phyloP scores from a whole-genome alignment of 2,113 vertebrate species.

The Ellobius talpinus region DNA sequence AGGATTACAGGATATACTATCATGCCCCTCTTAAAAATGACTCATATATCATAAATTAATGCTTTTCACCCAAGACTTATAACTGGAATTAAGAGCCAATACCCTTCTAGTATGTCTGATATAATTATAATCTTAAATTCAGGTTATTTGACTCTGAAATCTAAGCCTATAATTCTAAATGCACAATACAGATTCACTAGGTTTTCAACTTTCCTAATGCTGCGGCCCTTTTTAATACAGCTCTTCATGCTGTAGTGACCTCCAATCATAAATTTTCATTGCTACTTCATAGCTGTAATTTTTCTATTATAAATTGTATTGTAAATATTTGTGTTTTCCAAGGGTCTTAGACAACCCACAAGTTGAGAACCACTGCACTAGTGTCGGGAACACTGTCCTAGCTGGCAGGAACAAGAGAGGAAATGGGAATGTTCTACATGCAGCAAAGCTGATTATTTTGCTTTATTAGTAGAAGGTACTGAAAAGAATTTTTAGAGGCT shows the following conservation, averaged over 20 bases:
- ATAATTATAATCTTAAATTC: background rate
- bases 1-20: too few relatives aligned
- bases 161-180: slow-evolving; percentile 24
- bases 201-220: background rate
- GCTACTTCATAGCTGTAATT: background rate
- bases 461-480: background rate
- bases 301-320: background rate
- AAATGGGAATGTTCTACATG: background rate
- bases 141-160: background rate
- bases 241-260: background rate
- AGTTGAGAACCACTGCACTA: background rate
- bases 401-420: background rate
- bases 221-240: background rate
- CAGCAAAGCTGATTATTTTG: background rate
- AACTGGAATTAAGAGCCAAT: background rate
- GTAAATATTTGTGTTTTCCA: background rate
- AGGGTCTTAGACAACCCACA: background rate
- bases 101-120: background rate
- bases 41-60: background rate
- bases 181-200: background rate
- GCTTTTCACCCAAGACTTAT: background rate
- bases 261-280: background rate
- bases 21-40: background rate
- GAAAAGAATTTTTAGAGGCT: background rate
- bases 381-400: background rate